phyloP scores from a whole-genome alignment of 1,140 invertebrate species.

The Eupeodes corollae region DNA sequence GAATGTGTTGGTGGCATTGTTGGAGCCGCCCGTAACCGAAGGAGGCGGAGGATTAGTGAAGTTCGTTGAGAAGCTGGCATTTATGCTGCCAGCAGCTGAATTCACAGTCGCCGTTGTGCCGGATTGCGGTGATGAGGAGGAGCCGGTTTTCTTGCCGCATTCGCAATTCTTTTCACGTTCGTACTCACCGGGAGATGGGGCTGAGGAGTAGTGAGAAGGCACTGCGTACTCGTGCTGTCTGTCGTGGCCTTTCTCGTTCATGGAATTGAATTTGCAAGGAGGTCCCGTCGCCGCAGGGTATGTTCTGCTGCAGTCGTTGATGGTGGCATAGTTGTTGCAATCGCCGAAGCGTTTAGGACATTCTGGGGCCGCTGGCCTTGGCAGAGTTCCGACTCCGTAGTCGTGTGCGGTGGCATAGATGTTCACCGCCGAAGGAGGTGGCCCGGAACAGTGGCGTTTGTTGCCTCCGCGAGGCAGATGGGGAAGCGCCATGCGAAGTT shows the following conservation, averaged over 20 bases:
- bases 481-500: slow-evolving; percentile 82
- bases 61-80: background rate
- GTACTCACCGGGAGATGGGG: background rate
- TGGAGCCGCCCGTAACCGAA: background rate
- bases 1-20: no score
- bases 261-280: slow-evolving; percentile 29
- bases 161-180: slow-evolving; percentile 11
- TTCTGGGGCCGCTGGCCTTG: slow-evolving; percentile 10
- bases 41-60: background rate
- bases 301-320: slow-evolving; percentile 28
- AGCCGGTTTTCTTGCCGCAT: slow-evolving; percentile 10
- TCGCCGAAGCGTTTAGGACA: slow-evolving; percentile 21
- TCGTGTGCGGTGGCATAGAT: slow-evolving; percentile 47
- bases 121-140: background rate
- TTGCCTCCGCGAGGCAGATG: slow-evolving; percentile 36
- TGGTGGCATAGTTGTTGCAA: slow-evolving; percentile 35
- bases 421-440: slow-evolving; percentile 37
- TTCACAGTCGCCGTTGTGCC: slow-evolving; percentile 1
- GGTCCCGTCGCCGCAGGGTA: slow-evolving; percentile 24
- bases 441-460: slow-evolving; percentile 14
- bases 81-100: background rate
- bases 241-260: slow-evolving; percentile 25
- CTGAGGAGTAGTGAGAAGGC: slow-evolving; percentile 20
- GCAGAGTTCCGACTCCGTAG: slow-evolving; percentile 6
- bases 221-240: slow-evolving; percentile 34